Evolutionary conservation across 1,140 invertebrate species (phyloP).

Genomic region (Brachionus asplanchnoidis): DNA sequence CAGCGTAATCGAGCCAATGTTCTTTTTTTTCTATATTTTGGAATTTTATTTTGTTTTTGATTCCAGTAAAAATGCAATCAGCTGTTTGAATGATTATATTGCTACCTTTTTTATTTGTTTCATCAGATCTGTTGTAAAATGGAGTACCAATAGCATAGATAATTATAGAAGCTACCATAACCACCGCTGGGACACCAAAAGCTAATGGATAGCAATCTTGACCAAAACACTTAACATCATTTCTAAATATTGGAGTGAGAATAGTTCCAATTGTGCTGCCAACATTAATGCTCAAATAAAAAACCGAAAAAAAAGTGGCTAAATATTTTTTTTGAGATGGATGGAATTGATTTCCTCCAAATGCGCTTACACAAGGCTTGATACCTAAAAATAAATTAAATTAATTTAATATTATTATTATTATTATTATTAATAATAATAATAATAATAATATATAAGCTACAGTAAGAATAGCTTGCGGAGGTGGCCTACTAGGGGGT

Average conservation of each 20-base stretch:
- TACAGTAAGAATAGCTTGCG: no score
- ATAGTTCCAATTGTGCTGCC: conserved; percentile 86
- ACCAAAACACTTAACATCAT: conserved; percentile 75
- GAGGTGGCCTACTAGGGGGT: no score
- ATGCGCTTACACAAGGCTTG: conserved; percentile 92
- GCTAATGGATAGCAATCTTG: conserved; percentile 80
- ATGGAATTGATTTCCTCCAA: conserved; percentile 82
- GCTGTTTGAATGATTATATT: conserved; percentile 24
- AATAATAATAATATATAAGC: no score
- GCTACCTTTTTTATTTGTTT: conserved; percentile 32
- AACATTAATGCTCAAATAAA: conserved; percentile 87
- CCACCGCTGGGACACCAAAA: conserved; percentile 79
- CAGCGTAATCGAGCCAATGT: conserved; percentile 76
- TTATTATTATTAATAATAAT: no score
- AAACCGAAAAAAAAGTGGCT: conserved; percentile 75
- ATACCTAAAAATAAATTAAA: conserved; percentile 62
- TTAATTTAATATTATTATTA: not conserved
- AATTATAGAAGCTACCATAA: conserved; percentile 65
- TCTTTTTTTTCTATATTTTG: conserved; percentile 52
- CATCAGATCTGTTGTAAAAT: conserved; percentile 38
- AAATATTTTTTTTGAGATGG: not conserved
- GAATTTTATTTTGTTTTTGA: conserved; percentile 42
- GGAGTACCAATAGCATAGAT: conserved; percentile 38
- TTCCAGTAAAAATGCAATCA: conserved; percentile 2
- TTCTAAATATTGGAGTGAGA: conserved; percentile 75